Percentiles rank a stretch among this genome's conserved stretches.
phyloP scores from a whole-genome alignment of 2,113 vertebrate genomes.

The Nibea coibor region DNA sequence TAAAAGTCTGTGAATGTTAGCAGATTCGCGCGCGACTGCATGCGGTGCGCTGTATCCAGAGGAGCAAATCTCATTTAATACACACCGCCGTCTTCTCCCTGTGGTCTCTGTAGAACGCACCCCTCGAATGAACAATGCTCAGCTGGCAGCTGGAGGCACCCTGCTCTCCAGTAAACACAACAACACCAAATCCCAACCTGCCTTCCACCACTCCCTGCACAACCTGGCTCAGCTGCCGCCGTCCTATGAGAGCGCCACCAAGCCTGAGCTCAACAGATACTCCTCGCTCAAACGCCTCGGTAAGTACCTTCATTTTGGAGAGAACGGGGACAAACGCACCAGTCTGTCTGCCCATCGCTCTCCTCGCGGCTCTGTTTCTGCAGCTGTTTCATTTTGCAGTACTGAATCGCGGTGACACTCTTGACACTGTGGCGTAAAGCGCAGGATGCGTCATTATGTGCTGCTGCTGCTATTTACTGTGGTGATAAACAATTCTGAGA shows the following conservation, averaged over 20 bases:
- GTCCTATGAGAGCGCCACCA: slow-evolving; percentile 91
- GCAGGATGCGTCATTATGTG: slow-evolving; percentile 38
- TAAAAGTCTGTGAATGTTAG: slow-evolving; percentile 50
- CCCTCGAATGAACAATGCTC: slow-evolving; percentile 87
- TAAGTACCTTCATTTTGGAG: slow-evolving; percentile 72
- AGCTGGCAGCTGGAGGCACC: slow-evolving; percentile 87
- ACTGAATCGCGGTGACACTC: slow-evolving; percentile 17
- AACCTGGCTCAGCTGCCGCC: slow-evolving; percentile 94
- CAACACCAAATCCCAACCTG: slow-evolving; percentile 87
- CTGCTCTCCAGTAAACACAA: slow-evolving; percentile 89
- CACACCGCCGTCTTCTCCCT: slow-evolving; percentile 52
- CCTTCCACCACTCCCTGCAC: slow-evolving; percentile 93
- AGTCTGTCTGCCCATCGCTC: not conserved
- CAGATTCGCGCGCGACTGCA: slow-evolving; percentile 50
- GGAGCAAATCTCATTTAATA: slow-evolving; percentile 76
- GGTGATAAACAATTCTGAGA: slow-evolving; percentile 59
- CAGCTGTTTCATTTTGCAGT: slow-evolving; percentile 26
- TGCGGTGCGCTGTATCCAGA: slow-evolving; percentile 52
- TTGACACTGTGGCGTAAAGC: slow-evolving; percentile 20
- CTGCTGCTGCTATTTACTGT: slow-evolving; percentile 30
- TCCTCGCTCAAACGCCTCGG: slow-evolving; percentile 93
- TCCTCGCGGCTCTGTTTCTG: slow-evolving; percentile 10
- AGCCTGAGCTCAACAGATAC: slow-evolving; percentile 92
- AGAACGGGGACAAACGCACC: slow-evolving; percentile 25
- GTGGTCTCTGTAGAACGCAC: slow-evolving; percentile 80